A percentile compares a stretch with the other conserved stretches of the same genome.
These are phyloP conservation scores for Parapristionchus giblindavisi DNA, from an alignment of 2,888 invertebrate genomes.

Conservation along the genomic window DNA sequence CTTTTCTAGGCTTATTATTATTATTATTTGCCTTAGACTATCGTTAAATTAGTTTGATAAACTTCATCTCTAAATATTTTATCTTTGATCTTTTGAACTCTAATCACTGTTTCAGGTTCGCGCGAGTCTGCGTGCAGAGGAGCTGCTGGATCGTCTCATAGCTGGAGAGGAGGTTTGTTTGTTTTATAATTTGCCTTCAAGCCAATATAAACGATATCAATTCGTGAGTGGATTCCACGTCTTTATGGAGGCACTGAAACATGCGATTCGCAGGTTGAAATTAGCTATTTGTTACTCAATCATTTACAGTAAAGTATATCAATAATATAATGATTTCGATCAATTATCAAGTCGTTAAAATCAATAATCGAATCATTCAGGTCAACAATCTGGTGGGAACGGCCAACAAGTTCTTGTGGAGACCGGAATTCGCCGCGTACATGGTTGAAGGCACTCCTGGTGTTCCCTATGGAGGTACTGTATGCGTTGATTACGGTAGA, in stretches of 20 bases:
- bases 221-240: no score
- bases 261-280: background rate
- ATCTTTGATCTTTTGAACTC: background rate
- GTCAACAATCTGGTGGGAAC: constrained; percentile 65
- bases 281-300: background rate
- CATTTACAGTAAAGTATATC: no score
- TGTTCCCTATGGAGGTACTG: constrained; percentile 73
- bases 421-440: constrained; percentile 97
- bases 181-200: no score
- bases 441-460: constrained; percentile 98
- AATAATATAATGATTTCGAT: background rate
- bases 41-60: constrained; percentile 75
- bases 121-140: constrained; percentile 85
- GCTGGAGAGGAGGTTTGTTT: constrained; percentile 69
- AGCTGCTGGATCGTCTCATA: constrained; percentile 82
- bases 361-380: constrained; percentile 20
- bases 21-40: background rate
- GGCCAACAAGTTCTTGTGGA: constrained; percentile 78
- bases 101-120: constrained; percentile 70
- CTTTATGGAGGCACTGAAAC: no score
- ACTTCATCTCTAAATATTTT: background rate
- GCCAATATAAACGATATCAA: no score
- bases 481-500: background rate
- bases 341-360: background rate
- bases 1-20: background rate